phyloP scores from a whole-genome alignment of 2,113 vertebrate species.

The Mesembrinibis cayennensis region DNA sequence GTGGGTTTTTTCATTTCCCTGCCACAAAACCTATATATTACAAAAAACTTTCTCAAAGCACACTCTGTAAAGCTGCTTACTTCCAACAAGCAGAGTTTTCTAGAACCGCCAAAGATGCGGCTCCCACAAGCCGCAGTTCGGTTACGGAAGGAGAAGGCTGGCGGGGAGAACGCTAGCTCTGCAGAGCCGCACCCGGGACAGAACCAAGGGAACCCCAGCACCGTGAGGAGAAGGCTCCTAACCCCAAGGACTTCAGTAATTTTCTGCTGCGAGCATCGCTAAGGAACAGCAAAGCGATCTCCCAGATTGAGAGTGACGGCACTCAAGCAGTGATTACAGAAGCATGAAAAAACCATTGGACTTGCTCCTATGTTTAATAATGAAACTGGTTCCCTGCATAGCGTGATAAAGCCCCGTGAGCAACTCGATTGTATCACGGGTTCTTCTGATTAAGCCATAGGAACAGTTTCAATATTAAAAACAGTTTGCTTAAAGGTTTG shows the following conservation, averaged over 20 bases:
- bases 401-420: not conserved
- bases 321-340: not conserved
- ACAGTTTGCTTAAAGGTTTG: not conserved
- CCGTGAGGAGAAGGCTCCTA: too few species aligned
- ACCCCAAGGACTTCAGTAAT: not conserved
- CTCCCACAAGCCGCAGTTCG: accelerated
- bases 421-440: not conserved
- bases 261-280: accelerated
- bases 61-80: not conserved
- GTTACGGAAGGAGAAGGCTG: too few species aligned
- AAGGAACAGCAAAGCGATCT: accelerated
- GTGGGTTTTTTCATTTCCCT: not conserved
- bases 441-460: not conserved
- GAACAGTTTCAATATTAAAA: not conserved
- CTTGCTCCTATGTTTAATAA: not conserved
- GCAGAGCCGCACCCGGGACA: not conserved
- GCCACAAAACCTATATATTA: not conserved
- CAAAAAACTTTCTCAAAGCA: not conserved
- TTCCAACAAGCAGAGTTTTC: not conserved
- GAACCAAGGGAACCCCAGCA: not conserved
- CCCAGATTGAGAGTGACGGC: too few species aligned
- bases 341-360: not conserved
- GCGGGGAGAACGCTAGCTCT: not conserved
- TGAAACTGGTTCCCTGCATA: not conserved
- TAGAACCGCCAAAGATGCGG: accelerated